Evolutionary conservation across 2,113 vertebrate species (phyloP), one percentile per base, ranked within the genome.

Genomic region (Ophiodon elongatus): DNA sequence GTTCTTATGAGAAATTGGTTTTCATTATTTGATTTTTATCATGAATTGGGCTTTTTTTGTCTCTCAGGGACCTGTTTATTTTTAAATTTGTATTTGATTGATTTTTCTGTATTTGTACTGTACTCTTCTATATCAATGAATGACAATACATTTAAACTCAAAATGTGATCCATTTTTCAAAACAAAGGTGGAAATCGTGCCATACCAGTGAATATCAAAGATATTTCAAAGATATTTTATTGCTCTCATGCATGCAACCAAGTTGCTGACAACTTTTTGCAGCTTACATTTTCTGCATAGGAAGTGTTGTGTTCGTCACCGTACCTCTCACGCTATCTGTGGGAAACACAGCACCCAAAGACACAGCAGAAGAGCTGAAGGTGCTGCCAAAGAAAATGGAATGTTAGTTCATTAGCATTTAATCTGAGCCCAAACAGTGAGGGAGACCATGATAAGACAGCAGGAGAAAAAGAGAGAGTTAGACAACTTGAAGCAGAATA

Each of bases 321-420:
- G 37, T 21, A 13, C 45, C 27, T 23, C 15, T 23, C 31, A 45
- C 17, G 31, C 31, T 17, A 19, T 31, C 54, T 80, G 39, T 50
- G 25, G 54, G 27, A 73, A 67, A 65, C 21, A 0, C 74, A 31
- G 67, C 35, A 31, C 8, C 47, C 19, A 62, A 69, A 50, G 23
- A 54, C 72, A 54, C 71, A 33, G 7, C 45, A 57, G 37, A 74
- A 15, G 25, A 75, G 13, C 73, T 23, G 60, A 59, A 60, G 19
- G 19, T 71, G 67, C 75, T 70, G 45, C 83, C 1, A 29, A 9
- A 56, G 56, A 69, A 69, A 10, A 45, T 39, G 45, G 2, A 57
- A 21, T 2, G 15, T 3, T n/a, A n/a, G n/a, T n/a, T n/a, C 50
- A 80, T 70, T 76, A 75, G 37, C 65, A 65, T 80, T 80, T 66